Base-by-base conservation (phyloP, 1,140 invertebrate species). In the Eupristina koningsbergeri region DNA sequence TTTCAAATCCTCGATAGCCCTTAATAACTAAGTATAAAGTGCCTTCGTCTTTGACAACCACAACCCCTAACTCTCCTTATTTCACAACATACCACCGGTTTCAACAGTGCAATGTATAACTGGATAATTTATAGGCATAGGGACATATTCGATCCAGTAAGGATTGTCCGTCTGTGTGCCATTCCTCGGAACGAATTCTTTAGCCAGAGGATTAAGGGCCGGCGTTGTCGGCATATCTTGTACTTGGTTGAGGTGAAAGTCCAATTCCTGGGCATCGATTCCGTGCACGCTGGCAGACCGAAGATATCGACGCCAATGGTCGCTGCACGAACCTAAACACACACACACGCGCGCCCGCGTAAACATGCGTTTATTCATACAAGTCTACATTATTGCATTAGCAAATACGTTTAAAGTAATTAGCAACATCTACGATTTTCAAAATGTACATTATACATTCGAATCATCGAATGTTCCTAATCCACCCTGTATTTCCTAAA, bases 261-360 rank as follows among this genome's bases (percentile, higher is more conserved):
- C 92, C 7, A 97, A 88, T 39, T 94, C 93, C 0, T 93, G 92
- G 94, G 95, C 95, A 1, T 95, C 95, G 39, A 96, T 95, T 1
- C 97, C 97, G 87, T 94, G 94, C 2, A 97, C 92, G 77, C 95
- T 96, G n/a, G 95, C 94, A 84, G 95, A 94, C 75, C 95, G 94
- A 67, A 98, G 94, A 88, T 96, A 98, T 77, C 95, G 93, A 87
- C 96, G 96, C 97, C 97, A 98, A 0, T 97, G 94, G 92, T 96
- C 96, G 84, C 96, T 94, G 91, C 97, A 98, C 75, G 96, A 94
- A 31, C 84, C 84, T 82, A 47, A 8, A 11, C 36, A 41, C 41
- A 73, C 1, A 11, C n/a, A n/a, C n/a, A n/a, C n/a, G n/a, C n/a
- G n/a, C n/a, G n/a, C n/a, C n/a, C n/a, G n/a, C 53, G 53, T 58